Percentiles rank a stretch among this genome's conserved stretches.
phyloP scores from a whole-genome alignment of 2,113 vertebrate species.

The Hoplias malabaricus region DNA sequence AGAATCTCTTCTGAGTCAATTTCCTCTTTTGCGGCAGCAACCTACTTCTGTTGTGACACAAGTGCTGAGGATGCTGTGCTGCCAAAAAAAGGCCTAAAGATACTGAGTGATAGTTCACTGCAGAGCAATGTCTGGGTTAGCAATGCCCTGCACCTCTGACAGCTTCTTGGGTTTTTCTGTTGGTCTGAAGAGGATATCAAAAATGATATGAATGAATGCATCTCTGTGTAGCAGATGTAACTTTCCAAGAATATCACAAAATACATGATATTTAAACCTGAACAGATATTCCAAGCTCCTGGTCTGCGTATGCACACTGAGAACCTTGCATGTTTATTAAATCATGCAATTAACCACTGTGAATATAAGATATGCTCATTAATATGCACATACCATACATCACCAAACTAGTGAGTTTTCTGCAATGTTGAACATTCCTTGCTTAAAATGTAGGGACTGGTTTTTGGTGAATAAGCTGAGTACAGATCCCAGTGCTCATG shows the following conservation, averaged over 20 bases:
- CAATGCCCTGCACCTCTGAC: background rate
- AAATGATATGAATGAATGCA: background rate
- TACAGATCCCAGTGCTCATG: background rate
- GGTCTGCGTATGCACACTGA: background rate
- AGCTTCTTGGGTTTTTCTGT: conserved; percentile 14
- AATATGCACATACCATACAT: too few relatives aligned
- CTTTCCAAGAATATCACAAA: too few relatives aligned
- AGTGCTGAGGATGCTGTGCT: conserved; percentile 25
- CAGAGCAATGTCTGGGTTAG: background rate
- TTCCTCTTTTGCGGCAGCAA: conserved; percentile 57
- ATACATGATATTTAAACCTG: too few relatives aligned
- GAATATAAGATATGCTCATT: background rate
- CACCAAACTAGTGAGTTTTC: too few relatives aligned
- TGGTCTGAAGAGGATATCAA: background rate
- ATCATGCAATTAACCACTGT: background rate
- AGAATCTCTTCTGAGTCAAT: conserved; percentile 63
- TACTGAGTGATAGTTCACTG: background rate
- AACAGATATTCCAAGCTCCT: too few relatives aligned
- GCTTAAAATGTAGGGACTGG: too few relatives aligned
- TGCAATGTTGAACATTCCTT: background rate
- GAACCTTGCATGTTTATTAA: background rate
- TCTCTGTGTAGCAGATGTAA: background rate
- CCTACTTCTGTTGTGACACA: conserved; percentile 48
- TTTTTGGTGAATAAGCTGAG: too few relatives aligned
- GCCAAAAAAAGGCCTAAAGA: conserved; percentile 3